Evolutionary conservation across 2,113 vertebrate species (phyloP).

Genomic region (Myiagra hebetior): DNA sequence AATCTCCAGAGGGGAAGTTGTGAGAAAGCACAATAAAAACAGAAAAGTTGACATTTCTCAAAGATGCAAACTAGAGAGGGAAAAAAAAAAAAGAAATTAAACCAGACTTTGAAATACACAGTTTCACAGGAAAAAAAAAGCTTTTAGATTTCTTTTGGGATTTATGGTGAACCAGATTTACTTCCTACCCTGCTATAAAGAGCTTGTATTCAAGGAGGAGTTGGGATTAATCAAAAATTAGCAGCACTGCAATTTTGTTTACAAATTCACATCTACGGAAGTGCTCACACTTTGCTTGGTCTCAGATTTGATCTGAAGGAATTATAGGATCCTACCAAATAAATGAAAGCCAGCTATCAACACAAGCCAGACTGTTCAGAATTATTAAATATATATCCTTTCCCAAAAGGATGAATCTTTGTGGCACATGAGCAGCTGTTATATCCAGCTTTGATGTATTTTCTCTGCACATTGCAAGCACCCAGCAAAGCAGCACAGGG

Average conservation of each 20-base stretch:
- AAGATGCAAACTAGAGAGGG: background rate
- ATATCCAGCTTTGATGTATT: background rate
- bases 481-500: background rate
- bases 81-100: background rate
- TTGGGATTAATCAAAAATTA: background rate
- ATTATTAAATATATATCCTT: background rate
- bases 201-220: background rate
- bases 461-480: background rate
- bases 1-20: background rate
- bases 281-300: background rate
- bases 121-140: background rate
- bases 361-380: background rate
- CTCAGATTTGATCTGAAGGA: background rate
- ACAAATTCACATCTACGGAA: background rate
- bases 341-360: background rate
- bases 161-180: background rate
- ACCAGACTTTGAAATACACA: background rate
- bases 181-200: background rate
- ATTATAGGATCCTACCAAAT: background rate
- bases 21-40: background rate
- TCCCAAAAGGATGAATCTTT: background rate
- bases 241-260: background rate
- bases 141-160: background rate
- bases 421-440: background rate
- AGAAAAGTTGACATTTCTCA: background rate